Conservation (phyloP, 2,888 invertebrate genomes). For the Scaeva pyrastri region DNA sequence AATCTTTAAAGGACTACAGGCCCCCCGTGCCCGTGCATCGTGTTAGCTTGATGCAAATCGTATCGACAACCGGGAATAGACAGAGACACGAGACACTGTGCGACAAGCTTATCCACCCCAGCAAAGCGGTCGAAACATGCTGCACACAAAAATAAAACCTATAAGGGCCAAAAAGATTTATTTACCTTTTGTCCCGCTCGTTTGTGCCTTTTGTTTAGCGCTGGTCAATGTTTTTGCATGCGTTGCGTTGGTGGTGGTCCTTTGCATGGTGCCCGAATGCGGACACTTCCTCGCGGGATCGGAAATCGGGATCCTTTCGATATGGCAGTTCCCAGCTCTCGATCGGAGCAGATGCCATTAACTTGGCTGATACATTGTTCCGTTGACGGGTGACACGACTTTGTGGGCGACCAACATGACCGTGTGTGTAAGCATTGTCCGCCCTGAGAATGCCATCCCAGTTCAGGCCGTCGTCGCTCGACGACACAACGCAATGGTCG, state of each 20-base stretch:
- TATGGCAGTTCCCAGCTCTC: constrained; percentile 57
- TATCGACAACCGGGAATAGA: constrained; percentile 56
- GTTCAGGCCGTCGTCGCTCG: no score
- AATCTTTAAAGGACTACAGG: constrained; percentile 56
- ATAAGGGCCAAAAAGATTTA: constrained; percentile 79
- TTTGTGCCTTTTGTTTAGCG: constrained; percentile 62
- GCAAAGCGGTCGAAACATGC: constrained; percentile 33
- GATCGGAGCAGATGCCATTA: constrained; percentile 76
- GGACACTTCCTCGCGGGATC: constrained; percentile 13
- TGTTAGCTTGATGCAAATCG: constrained; percentile 73
- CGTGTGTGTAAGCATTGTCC: constrained; percentile 68
- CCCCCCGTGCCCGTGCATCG: constrained; percentile 67
- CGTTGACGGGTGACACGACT: constrained; percentile 83
- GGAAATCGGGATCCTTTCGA: constrained; percentile 37
- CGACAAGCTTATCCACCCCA: constrained; percentile 53
- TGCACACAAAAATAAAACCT: background rate
- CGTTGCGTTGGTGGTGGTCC: constrained; percentile 76
- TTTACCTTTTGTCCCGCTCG: constrained; percentile 73
- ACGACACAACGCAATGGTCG: no score
- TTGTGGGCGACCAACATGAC: constrained; percentile 84
- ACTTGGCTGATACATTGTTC: constrained; percentile 77
- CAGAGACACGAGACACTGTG: constrained; percentile 27
- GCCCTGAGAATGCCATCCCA: constrained; percentile 1
- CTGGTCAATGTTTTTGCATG: constrained; percentile 43
- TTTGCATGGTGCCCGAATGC: constrained; percentile 8